Percentiles rank a stretch among this genome's conserved stretches.
phyloP scores from a whole-genome alignment of 1,140 invertebrate species.

The Oncopodura yosiiana region DNA sequence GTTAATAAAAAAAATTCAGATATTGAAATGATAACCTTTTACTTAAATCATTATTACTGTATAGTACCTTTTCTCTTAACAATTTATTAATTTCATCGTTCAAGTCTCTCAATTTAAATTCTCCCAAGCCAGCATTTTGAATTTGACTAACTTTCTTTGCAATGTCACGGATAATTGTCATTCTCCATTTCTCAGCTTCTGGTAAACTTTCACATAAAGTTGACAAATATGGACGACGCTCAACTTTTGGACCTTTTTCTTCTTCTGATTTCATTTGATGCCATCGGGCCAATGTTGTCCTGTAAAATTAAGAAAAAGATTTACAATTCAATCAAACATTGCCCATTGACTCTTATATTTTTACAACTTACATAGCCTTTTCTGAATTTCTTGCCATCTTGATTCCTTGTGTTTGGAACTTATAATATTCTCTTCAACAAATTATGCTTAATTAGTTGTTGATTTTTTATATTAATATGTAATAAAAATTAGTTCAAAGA shows the following conservation, averaged over 20 bases:
- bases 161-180: constrained; percentile 93
- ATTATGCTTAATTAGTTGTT: too few species aligned
- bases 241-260: constrained; percentile 50
- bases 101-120: constrained; percentile 92
- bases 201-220: constrained; percentile 82
- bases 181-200: constrained; percentile 87
- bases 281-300: constrained; percentile 90
- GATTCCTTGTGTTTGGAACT: too few species aligned
- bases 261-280: constrained; percentile 82
- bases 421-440: too few species aligned
- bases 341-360: background rate
- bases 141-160: constrained; percentile 99
- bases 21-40: background rate
- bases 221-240: constrained; percentile 81
- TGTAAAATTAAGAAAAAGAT: background rate
- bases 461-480: too few species aligned
- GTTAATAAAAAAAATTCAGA: background rate
- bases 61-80: constrained; percentile 63
- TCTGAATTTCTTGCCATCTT: constrained; percentile 31
- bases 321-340: background rate
- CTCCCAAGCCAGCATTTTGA: constrained; percentile 96
- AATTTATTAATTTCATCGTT: constrained; percentile 99
- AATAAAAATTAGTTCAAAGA: too few species aligned
- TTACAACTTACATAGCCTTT: constrained; percentile 29
- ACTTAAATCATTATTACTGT: background rate